Evolutionary conservation across 1,140 invertebrate genomes (phyloP).

Genomic region (Helicoverpa zea): DNA sequence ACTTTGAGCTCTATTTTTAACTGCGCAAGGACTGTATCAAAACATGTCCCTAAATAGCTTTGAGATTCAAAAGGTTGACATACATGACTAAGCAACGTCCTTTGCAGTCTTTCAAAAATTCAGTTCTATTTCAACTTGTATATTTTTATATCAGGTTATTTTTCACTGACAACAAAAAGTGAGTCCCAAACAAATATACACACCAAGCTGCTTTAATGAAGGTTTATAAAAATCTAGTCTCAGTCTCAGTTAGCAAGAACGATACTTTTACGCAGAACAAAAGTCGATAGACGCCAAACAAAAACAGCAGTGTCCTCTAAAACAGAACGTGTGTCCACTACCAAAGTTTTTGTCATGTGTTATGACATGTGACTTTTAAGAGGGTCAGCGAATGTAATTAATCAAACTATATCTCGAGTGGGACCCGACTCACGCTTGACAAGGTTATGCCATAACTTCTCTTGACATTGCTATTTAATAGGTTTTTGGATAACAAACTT

Average conservation of each 20-base stretch:
- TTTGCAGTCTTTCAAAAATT: too few species aligned
- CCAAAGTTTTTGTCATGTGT: slow-evolving; percentile 65
- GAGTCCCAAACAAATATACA: too few species aligned
- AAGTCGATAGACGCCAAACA: slow-evolving; percentile 17
- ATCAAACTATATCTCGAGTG: slow-evolving; percentile 62
- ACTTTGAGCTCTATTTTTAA: background rate
- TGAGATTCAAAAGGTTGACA: too few species aligned
- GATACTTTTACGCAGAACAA: background rate
- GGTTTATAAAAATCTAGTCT: background rate
- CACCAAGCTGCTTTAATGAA: too few species aligned
- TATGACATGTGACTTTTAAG: slow-evolving; percentile 73
- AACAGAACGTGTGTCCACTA: slow-evolving; percentile 45
- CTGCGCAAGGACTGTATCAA: too few species aligned
- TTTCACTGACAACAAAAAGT: too few species aligned
- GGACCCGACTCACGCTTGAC: slow-evolving; percentile 52
- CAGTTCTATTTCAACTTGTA: too few species aligned
- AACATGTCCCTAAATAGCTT: too few species aligned
- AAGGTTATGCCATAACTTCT: slow-evolving; percentile 51
- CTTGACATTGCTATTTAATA: slow-evolving; percentile 38
- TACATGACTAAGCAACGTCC: too few species aligned
- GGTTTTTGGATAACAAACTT: slow-evolving; percentile 35
- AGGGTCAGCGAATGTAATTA: slow-evolving; percentile 70
- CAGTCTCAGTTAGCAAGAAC: background rate
- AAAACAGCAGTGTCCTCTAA: slow-evolving; percentile 23
- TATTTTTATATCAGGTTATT: too few species aligned